Conservation (phyloP, 2,113 vertebrate genomes). For the Oenanthe oenanthe region DNA sequence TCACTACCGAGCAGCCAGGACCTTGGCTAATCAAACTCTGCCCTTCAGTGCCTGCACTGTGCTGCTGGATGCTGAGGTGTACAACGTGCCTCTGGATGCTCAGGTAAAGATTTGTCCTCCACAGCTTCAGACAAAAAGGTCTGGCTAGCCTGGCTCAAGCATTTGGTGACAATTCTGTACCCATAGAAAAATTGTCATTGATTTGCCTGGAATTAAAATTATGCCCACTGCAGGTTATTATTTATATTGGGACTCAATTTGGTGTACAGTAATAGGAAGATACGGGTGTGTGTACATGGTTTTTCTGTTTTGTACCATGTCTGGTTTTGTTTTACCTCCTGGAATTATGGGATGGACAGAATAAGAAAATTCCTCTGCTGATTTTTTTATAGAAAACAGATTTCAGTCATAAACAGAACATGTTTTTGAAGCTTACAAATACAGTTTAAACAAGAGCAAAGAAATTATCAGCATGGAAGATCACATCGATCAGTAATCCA, state of each 20-base stretch:
- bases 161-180: not conserved
- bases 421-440: not conserved
- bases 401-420: not conserved
- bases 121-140: not conserved
- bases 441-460: not conserved
- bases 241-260: not conserved
- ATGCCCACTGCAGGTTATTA: not conserved
- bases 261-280: not conserved
- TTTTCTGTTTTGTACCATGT: not conserved
- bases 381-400: not conserved
- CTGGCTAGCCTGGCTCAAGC: not conserved
- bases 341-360: not conserved
- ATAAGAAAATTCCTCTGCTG: not conserved
- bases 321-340: not conserved
- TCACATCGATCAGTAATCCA: not conserved
- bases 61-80: conserved; percentile 94
- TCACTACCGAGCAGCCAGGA: conserved; percentile 95
- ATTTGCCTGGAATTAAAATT: not conserved
- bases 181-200: not conserved
- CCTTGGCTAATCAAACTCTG: conserved; percentile 94
- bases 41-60: conserved; percentile 98
- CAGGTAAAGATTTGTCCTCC: conserved; percentile 78
- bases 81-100: conserved; percentile 94
- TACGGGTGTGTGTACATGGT: rapidly evolving
- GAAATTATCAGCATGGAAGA: not conserved